Conservation (phyloP, 1,140 invertebrate species). For the Melitaea cinxia region DNA sequence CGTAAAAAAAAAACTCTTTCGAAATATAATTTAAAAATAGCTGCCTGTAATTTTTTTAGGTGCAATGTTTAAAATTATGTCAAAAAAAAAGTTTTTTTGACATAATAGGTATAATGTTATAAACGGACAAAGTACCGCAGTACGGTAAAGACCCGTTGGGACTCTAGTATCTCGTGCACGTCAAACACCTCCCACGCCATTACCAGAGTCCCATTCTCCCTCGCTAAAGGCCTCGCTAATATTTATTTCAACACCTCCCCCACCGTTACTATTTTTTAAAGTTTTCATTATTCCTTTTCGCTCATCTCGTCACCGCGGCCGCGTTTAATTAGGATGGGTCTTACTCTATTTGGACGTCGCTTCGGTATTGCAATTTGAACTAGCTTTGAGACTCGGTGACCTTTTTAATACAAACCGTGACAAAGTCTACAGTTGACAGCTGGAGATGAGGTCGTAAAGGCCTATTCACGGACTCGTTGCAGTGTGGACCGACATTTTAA, state of each 20-base stretch:
- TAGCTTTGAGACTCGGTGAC: conserved; percentile 34
- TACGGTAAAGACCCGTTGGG: conserved; percentile 16
- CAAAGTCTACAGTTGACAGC: conserved; percentile 23
- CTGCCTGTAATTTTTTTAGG: no score
- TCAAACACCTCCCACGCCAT: conserved; percentile 35
- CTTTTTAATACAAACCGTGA: conserved; percentile 29
- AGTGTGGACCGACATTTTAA: conserved; percentile 22
- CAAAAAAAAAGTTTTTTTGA: no score
- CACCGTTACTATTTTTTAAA: conserved; percentile 51
- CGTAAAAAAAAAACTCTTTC: neutral
- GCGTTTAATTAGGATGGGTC: conserved; percentile 51
- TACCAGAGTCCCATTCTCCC: conserved; percentile 39
- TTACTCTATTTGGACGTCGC: conserved; percentile 39
- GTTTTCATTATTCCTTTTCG: conserved; percentile 51
- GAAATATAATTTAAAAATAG: neutral
- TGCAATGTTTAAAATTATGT: no score
- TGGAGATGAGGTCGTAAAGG: conserved; percentile 20
- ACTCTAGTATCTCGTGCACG: conserved; percentile 29
- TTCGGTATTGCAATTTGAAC: conserved; percentile 41
- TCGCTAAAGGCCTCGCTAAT: conserved; percentile 53
- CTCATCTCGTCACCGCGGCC: conserved; percentile 44
- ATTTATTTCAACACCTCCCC: conserved; percentile 56
- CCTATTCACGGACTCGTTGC: conserved; percentile 28
- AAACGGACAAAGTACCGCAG: conserved; percentile 18
- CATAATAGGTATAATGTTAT: no score